Conservation (phyloP, 1,140 invertebrate species). For the Pissodes strobi region DNA sequence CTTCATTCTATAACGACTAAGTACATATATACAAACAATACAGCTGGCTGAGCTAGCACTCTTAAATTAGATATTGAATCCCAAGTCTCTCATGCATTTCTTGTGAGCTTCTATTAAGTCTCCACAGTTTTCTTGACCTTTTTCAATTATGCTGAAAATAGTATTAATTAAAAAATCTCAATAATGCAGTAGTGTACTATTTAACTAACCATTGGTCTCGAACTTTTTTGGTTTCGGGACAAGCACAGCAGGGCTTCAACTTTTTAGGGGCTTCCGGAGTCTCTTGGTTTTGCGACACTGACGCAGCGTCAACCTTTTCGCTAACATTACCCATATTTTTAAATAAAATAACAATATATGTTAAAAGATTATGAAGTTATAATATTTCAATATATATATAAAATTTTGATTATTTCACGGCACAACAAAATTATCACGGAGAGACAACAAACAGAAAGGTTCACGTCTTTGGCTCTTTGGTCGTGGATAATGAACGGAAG, state of each 20-base stretch:
- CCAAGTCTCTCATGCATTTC: conserved; percentile 92
- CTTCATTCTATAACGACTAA: not conserved
- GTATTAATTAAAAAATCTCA: conserved; percentile 42
- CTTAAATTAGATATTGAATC: conserved; percentile 85
- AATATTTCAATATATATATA: too few relatives aligned
- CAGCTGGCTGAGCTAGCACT: not conserved
- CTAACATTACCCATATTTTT: conserved; percentile 39
- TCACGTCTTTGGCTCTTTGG: too few relatives aligned
- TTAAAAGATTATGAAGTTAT: too few relatives aligned
- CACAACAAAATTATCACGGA: too few relatives aligned
- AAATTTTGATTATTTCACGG: too few relatives aligned
- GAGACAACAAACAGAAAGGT: too few relatives aligned
- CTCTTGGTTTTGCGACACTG: conserved; percentile 33
- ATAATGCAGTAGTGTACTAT: conserved; percentile 11
- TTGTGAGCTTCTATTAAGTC: conserved; percentile 94
- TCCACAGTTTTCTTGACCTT: conserved; percentile 90
- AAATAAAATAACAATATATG: too few relatives aligned
- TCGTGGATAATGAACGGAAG: too few relatives aligned
- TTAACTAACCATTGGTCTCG: conserved; percentile 85
- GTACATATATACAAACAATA: conserved; percentile 2
- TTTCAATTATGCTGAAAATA: conserved; percentile 85
- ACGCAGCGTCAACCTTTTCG: conserved; percentile 52
- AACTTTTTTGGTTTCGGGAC: conserved; percentile 92
- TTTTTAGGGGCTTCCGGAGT: conserved; percentile 66
- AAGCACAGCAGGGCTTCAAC: conserved; percentile 95